Evolutionary conservation across 2,113 vertebrate species (phyloP).

Genomic region (Microcebus jonahi): DNA sequence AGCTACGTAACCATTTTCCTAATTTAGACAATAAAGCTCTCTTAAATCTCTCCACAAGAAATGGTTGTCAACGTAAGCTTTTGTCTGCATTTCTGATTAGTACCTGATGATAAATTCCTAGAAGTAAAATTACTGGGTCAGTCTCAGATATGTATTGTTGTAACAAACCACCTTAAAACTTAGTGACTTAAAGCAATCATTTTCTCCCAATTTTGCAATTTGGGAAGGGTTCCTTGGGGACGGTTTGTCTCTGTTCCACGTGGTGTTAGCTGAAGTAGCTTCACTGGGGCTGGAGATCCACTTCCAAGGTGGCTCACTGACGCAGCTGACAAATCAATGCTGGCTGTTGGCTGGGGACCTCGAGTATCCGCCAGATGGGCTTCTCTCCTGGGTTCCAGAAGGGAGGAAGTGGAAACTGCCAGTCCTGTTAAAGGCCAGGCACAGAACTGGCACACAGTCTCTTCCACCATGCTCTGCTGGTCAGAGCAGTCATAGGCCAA

Average conservation of each 20-base stretch:
- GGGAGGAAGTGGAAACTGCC: not conserved
- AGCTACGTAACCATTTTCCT: not conserved
- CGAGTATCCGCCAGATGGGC: not conserved
- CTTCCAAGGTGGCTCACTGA: not conserved
- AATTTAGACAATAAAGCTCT: not conserved
- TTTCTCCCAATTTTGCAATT: not conserved
- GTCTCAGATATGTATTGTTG: not conserved
- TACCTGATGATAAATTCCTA: not conserved
- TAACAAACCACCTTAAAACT: not conserved
- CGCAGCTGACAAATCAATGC: not conserved
- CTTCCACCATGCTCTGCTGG: not conserved
- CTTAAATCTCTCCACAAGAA: not conserved
- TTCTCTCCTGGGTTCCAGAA: not conserved
- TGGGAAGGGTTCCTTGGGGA: not conserved
- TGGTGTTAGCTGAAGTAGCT: not conserved
- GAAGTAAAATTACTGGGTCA: not conserved
- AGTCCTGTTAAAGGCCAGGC: not conserved
- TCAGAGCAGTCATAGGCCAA: not conserved
- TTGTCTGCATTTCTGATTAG: slow-evolving; percentile 21
- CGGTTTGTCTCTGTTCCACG: not conserved
- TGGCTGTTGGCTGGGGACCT: not conserved
- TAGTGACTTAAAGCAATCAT: not conserved
- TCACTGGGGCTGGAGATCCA: not conserved
- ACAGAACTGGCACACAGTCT: not conserved
- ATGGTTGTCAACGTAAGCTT: not conserved